Evolutionary conservation across 1,140 invertebrate genomes (phyloP).

Genomic region (Drosophila oshimai): DNA sequence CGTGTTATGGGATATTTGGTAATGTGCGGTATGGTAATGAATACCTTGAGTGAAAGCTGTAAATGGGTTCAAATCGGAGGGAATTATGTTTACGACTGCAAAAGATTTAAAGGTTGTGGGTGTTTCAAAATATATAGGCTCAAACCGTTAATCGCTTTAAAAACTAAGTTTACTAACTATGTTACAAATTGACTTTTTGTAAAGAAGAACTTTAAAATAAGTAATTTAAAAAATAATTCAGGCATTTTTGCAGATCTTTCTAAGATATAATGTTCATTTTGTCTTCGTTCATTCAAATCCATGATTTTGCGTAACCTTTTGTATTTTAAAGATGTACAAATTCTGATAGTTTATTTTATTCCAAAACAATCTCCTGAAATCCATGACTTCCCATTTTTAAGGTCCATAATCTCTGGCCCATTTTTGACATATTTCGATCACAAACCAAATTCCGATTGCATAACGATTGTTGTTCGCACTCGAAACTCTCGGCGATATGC

Average conservation of each 20-base stretch:
- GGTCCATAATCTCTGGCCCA: not conserved
- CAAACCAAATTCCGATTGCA: constrained; percentile 6
- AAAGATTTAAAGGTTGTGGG: not conserved
- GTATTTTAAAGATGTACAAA: too few relatives aligned
- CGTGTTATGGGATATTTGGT: constrained; percentile 30
- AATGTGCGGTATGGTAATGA: constrained; percentile 35
- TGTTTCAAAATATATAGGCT: too few relatives aligned
- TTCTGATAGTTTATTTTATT: not conserved
- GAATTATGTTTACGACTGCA: not conserved
- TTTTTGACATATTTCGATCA: not conserved
- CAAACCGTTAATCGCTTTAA: too few relatives aligned
- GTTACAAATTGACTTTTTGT: not conserved
- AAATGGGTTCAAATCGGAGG: constrained; percentile 13
- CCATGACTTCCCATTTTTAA: not conserved
- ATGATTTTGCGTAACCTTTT: too few relatives aligned
- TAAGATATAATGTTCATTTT: too few relatives aligned
- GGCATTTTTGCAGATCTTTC: too few relatives aligned
- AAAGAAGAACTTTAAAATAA: too few relatives aligned
- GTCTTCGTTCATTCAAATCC: too few relatives aligned
- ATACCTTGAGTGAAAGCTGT: constrained; percentile 36
- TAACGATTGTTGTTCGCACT: constrained; percentile 31
- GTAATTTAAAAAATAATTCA: too few relatives aligned
- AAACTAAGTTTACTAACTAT: not conserved
- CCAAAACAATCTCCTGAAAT: not conserved
- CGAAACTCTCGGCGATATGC: constrained; percentile 15